Percentiles rank a stretch among this genome's conserved stretches.
Evolutionary conservation across 2,113 vertebrate species (phyloP).

Genomic region (Semnornis frantzii): DNA sequence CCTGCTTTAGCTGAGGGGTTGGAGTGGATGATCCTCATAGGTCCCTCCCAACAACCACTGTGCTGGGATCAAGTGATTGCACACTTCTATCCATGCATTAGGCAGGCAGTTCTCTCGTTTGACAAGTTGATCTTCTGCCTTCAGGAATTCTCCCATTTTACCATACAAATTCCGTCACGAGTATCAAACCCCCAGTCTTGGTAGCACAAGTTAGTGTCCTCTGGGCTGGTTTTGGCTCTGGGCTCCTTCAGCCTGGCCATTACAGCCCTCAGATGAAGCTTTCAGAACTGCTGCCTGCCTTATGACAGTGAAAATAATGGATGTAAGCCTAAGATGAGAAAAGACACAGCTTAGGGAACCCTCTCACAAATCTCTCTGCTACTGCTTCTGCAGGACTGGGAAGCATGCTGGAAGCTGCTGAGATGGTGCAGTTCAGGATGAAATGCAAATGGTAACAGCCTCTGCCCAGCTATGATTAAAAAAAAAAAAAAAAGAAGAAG

Average conservation of each 20-base stretch:
- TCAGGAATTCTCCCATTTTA: not conserved
- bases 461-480: not conserved
- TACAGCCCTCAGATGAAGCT: too few species aligned
- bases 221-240: fast-evolving
- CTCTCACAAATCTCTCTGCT: too few species aligned
- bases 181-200: not conserved
- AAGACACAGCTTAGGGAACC: not conserved
- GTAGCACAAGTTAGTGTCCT: not conserved
- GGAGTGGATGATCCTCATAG: too few species aligned
- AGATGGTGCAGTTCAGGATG: not conserved
- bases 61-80: not conserved
- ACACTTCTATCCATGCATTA: not conserved
- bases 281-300: not conserved
- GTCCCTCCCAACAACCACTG: too few species aligned
- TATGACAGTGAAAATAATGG: not conserved
- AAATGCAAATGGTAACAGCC: not conserved
- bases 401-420: not conserved
- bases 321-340: not conserved
- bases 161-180: not conserved
- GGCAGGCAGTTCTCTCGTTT: not conserved
- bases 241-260: not conserved
- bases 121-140: not conserved
- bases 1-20: too few species aligned
- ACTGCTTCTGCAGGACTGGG: not conserved
- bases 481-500: not conserved